Evolutionary conservation across 1,140 invertebrate genomes (phyloP), one percentile per base, ranked within the genome.

Genomic region (Micrasema longulum): DNA sequence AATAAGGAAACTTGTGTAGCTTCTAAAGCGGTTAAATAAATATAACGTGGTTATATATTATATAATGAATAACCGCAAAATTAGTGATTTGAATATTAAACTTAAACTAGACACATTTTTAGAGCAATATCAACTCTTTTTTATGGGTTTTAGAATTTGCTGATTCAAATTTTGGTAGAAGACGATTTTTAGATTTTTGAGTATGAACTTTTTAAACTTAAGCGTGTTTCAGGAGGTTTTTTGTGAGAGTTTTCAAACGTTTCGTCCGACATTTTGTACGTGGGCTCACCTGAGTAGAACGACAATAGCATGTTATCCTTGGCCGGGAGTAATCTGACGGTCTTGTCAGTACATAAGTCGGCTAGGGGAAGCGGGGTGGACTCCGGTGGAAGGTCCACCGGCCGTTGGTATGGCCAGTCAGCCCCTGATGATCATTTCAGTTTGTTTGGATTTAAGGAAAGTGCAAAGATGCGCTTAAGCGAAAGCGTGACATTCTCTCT

Each of bases 331-430:
- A 76, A 63, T 62, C 67, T 60, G 47, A 65, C 47, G 22, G 3
- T 55, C 62, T 41, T 47, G 67, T 68, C 57, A 20, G 68, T 63
- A 66, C 72, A 65, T 63, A 72, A 69, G 66, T 75, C 74, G 7
- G 57, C 50, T 11, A 70, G 52, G n/a, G 74, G 74, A 43, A 73
- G 67, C 80, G 83, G 82, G 80, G 82, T 81, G 77, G 83, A 80
- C 80, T 81, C 79, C 80, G 81, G 83, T 63, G 82, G 81, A 80
- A 83, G 79, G 75, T 79, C 82, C 80, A 81, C 82, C 77, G 83
- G 81, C 76, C 82, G 81, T 81, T 82, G 83, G 84, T 85, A 85
- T 81, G 83, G 83, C 84, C 84, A 85, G 82, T 85, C 83, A 81
- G 82, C 83, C 82, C 84, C 84, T 85, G 84, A 72, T 76, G 62